phyloP scores from a whole-genome alignment of 2,888 invertebrate species.

The Chaetoderma sp. region DNA sequence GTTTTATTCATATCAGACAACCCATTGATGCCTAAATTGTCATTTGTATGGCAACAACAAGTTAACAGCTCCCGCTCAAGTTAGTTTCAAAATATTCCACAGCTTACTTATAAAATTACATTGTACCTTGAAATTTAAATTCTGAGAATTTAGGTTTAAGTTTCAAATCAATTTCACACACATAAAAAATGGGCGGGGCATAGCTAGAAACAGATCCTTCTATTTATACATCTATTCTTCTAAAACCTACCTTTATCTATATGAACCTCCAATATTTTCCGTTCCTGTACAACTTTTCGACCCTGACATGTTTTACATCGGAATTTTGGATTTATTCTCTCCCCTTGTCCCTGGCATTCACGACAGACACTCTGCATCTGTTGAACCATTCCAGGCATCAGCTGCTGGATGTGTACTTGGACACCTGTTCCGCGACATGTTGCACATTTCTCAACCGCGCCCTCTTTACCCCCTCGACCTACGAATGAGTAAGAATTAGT shows the following conservation, averaged over 20 bases:
- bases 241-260: conserved; percentile 77
- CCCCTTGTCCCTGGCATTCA: conserved; percentile 85
- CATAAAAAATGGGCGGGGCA: no score
- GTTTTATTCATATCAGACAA: no score
- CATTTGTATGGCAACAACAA: no score
- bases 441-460: conserved; percentile 86
- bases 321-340: conserved; percentile 78
- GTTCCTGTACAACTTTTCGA: conserved; percentile 87
- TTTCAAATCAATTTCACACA: no score
- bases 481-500: conserved; percentile 16
- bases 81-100: no score
- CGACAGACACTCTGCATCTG: conserved; percentile 90
- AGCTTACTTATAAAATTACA: no score
- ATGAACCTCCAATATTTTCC: conserved; percentile 94
- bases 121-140: no score
- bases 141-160: no score
- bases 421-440: conserved; percentile 91
- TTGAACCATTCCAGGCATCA: conserved; percentile 85
- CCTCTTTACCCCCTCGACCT: conserved; percentile 92
- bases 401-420: conserved; percentile 78
- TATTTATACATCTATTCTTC: background rate
- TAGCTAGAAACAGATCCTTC: background rate
- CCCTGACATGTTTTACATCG: conserved; percentile 94
- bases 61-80: no score
- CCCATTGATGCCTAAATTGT: no score